Conservation (phyloP, 2,888 invertebrate genomes). For the Macroteleia sp. region DNA sequence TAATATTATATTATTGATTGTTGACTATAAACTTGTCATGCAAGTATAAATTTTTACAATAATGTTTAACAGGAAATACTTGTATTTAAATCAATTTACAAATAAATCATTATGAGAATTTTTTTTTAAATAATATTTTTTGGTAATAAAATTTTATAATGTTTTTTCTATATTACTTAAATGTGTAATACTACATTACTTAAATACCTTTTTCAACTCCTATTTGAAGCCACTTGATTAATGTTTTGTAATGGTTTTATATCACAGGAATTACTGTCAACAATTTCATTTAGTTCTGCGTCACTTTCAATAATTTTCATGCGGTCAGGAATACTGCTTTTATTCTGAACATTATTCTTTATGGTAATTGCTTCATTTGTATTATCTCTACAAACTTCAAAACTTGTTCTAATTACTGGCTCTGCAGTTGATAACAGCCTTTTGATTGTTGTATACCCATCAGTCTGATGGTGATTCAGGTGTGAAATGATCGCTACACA, state of each 20-base stretch:
- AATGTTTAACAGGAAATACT: neutral
- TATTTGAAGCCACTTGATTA: too few species aligned
- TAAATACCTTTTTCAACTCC: too few species aligned
- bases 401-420: neutral
- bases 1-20: neutral
- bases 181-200: neutral
- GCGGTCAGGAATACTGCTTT: neutral
- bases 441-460: too few species aligned
- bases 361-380: neutral
- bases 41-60: too few species aligned
- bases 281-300: too few species aligned
- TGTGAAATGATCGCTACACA: too few species aligned
- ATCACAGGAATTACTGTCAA: too few species aligned
- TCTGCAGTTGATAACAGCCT: slow-evolving; percentile 1
- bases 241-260: too few species aligned
- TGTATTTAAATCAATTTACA: neutral
- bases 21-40: too few species aligned
- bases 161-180: too few species aligned
- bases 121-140: neutral
- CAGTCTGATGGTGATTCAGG: too few species aligned
- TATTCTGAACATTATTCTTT: neutral
- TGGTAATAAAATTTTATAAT: too few species aligned
- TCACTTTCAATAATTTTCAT: neutral
- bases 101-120: neutral
- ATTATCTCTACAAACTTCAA: neutral